Evolutionary conservation across 1,140 invertebrate genomes (phyloP).

Genomic region (Homalodisca vitripennis): DNA sequence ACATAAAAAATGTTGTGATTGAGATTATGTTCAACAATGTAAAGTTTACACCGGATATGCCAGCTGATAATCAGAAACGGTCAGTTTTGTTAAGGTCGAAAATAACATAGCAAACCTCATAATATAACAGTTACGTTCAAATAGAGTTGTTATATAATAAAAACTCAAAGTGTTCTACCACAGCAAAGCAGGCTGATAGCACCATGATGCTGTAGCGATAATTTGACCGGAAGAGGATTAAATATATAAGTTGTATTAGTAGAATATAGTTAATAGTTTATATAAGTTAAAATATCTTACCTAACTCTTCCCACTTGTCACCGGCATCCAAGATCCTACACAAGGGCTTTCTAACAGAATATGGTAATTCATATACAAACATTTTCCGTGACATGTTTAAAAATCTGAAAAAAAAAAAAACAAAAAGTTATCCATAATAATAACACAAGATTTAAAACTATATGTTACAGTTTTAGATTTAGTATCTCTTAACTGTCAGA

Average conservation of each 20-base stretch:
- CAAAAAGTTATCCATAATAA: no score
- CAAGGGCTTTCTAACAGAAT: slow-evolving; percentile 61
- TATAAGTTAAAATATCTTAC: slow-evolving; percentile 41
- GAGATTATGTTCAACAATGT: no score
- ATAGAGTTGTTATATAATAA: background rate
- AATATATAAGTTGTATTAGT: slow-evolving; percentile 8
- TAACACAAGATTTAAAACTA: no score
- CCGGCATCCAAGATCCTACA: slow-evolving; percentile 75
- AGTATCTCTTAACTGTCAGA: no score
- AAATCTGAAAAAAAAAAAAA: no score
- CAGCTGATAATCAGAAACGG: no score
- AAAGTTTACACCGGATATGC: no score
- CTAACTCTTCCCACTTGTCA: slow-evolving; percentile 75
- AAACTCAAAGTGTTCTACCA: background rate
- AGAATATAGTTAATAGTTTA: background rate
- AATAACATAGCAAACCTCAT: no score
- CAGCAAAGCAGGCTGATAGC: background rate
- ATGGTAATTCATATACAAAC: slow-evolving; percentile 75
- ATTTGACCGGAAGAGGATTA: background rate
- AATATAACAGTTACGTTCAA: background rate
- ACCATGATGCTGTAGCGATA: background rate
- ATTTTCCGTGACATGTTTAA: no score
- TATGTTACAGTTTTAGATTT: no score
- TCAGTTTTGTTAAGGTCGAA: no score
- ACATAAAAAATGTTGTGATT: no score